Evolutionary conservation across 1,140 invertebrate species (phyloP).

Genomic region (Steinernema feltiae): DNA sequence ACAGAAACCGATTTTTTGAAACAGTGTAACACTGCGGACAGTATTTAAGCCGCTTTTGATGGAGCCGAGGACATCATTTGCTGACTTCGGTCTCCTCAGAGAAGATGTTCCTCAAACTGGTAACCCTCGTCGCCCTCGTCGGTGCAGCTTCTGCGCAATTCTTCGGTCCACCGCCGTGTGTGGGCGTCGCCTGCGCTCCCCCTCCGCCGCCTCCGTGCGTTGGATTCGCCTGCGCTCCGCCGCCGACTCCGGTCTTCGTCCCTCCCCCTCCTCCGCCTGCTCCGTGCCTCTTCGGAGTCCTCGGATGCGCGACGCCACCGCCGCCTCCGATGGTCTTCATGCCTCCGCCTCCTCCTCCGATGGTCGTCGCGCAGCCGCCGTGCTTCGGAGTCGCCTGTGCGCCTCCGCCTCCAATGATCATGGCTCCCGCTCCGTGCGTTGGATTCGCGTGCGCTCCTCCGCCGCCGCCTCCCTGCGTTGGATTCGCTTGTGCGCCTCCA

Average conservation of each 20-base stretch:
- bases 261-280: neutral
- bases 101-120: neutral
- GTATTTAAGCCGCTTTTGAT: neutral
- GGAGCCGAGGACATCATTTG: neutral
- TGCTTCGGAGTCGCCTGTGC: neutral
- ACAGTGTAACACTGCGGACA: neutral
- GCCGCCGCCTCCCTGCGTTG: neutral
- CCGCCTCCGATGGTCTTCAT: neutral
- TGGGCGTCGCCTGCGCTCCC: neutral
- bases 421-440: neutral
- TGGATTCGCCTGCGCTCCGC: neutral
- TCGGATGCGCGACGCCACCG: neutral
- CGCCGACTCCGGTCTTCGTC: neutral
- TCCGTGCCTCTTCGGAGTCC: constrained; percentile 3
- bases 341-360: neutral
- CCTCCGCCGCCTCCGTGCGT: neutral
- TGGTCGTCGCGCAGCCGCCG: neutral
- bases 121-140: neutral
- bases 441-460: constrained; percentile 1
- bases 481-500: neutral
- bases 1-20: neutral
- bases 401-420: neutral
- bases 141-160: neutral
- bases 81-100: neutral
- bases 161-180: neutral